Base-by-base conservation (phyloP, 2,888 invertebrate species). In the Paralinhomoeus sp. region DNA sequence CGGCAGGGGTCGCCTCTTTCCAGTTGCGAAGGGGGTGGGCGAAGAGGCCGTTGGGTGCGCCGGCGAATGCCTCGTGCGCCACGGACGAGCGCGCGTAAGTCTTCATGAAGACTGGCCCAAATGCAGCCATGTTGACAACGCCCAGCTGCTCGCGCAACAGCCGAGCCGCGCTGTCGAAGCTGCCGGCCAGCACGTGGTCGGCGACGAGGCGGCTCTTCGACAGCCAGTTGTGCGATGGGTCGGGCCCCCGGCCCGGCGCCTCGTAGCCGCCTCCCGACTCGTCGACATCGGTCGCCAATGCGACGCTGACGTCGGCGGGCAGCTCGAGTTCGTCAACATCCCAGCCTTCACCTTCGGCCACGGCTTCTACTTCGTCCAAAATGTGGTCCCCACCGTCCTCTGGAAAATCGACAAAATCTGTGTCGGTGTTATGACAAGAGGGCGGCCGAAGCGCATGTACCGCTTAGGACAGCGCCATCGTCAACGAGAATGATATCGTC, bases 301-400 rank as follows among this genome's bases (percentile, higher is more conserved):
- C 69, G 13, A 57, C 62, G 33, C 61, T 46, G 34, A 81, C 64
- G 57, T 91, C 85, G 47, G 78, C 77, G 0, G 85, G 87, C 47
- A 91, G 73, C 38, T 85, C 89, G 31, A 97, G 66, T 64, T 91
- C 91, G n/a, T 80, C n/a, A 40, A 57, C 85, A 64, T 93, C 91
- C 91, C 93, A 93, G 33, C 91, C 93, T 42, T 78, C 80, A 50
- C 80, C 41, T 17, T n/a, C n/a, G n/a, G n/a, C n/a, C n/a, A n/a
- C n/a, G n/a, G n/a, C n/a, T n/a, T 24, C 40, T 22, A 20, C 45
- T 9, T 35, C 42, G 20, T 40, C 45, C 2, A 18, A 18, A 17
- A 41, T 53, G n/a, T 40, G 47, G 34, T 45, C 45, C 7, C 41
- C 47, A 17, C 42, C 44, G 22, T 46, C 38, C 20, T 48, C 55